A percentile compares a stretch with the other conserved stretches of the same genome.
Evolutionary conservation across 2,888 invertebrate genomes (phyloP).

Genomic region (Erebia ligea): DNA sequence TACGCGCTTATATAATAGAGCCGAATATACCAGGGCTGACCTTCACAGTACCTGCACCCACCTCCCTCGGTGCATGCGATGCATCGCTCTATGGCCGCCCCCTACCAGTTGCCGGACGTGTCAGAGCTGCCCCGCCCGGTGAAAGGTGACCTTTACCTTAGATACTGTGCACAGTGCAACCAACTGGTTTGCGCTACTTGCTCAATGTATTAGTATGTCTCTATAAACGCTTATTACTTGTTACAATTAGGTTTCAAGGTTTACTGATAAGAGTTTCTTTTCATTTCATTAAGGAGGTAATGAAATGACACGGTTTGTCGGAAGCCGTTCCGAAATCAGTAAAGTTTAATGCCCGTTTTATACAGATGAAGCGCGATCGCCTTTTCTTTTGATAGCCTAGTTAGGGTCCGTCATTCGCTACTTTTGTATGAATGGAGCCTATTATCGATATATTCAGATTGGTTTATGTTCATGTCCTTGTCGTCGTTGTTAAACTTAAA

Average conservation of each 20-base stretch:
- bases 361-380: no score
- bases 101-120: conserved; percentile 90
- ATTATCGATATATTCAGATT: no score
- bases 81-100: conserved; percentile 91
- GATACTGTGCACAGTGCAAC: conserved; percentile 6
- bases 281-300: no score
- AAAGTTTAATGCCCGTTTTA: no score
- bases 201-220: conserved; percentile 7
- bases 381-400: no score
- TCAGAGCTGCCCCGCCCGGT: conserved; percentile 92
- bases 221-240: neutral
- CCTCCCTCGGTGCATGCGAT: conserved; percentile 86
- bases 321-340: neutral
- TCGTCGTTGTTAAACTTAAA: no score
- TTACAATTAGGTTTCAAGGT: conserved; percentile 2
- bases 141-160: conserved; percentile 72
- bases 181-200: conserved; percentile 12
- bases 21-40: no score
- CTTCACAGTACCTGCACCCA: no score
- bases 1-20: conserved; percentile 59
- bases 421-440: no score
- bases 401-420: no score
- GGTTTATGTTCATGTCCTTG: no score
- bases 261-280: neutral
- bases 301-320: no score